phyloP scores from a whole-genome alignment of 2,888 invertebrate species.

The Vesta saturnalis region DNA sequence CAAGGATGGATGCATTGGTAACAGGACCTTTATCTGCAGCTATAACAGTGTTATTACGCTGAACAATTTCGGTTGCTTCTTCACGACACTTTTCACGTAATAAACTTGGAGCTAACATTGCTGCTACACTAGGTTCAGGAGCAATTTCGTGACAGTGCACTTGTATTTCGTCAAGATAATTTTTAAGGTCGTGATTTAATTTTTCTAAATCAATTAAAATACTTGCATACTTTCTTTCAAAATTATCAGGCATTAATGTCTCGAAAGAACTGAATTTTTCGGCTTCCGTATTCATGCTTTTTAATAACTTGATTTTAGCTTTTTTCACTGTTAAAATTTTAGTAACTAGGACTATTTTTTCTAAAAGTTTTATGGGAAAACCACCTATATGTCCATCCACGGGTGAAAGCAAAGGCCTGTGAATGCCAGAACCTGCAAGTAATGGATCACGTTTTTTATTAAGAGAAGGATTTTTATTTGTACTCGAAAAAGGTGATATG shows the following conservation, averaged over 20 bases:
- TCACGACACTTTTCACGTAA: constrained; percentile 87
- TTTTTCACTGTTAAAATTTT: constrained; percentile 87
- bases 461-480: constrained; percentile 61
- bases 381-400: constrained; percentile 74
- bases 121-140: constrained; percentile 85
- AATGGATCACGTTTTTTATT: constrained; percentile 75
- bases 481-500: constrained; percentile 66
- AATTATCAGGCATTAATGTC: constrained; percentile 83
- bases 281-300: constrained; percentile 89
- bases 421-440: constrained; percentile 65
- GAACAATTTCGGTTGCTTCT: constrained; percentile 84
- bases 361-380: constrained; percentile 85
- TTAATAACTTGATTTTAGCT: constrained; percentile 80
- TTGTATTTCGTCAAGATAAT: constrained; percentile 87
- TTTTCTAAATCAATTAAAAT: constrained; percentile 89
- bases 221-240: constrained; percentile 90
- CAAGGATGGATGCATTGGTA: constrained; percentile 71
- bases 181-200: constrained; percentile 88
- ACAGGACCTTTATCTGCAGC: constrained; percentile 66
- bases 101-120: constrained; percentile 89
- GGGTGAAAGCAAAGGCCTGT: constrained; percentile 50
- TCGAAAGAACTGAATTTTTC: constrained; percentile 87
- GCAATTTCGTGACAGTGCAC: constrained; percentile 85
- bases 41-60: constrained; percentile 72
- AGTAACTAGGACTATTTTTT: constrained; percentile 86